phyloP scores from a whole-genome alignment of 2,113 vertebrate genomes.

The Chunga burmeisteri region DNA sequence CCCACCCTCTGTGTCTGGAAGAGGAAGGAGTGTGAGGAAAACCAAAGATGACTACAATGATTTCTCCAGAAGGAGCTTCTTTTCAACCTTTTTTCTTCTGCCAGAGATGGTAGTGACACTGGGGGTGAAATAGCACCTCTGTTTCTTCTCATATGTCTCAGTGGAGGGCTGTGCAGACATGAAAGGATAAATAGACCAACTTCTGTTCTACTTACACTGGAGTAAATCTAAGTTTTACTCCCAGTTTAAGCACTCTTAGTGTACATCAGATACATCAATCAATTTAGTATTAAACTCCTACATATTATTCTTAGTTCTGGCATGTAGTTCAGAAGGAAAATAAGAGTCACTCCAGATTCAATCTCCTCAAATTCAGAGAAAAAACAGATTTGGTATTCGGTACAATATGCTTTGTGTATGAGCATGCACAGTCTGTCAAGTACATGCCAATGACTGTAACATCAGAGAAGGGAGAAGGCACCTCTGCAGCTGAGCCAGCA shows the following conservation, averaged over 20 bases:
- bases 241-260: not conserved
- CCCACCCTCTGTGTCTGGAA: not conserved
- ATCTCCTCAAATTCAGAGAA: not conserved
- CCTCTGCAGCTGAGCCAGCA: not conserved
- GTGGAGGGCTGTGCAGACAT: not conserved
- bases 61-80: not conserved
- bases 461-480: not conserved
- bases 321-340: not conserved
- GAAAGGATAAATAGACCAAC: not conserved
- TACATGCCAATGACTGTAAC: not conserved
- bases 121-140: not conserved
- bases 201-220: not conserved
- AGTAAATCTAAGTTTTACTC: not conserved
- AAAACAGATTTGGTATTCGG: not conserved
- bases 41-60: not conserved
- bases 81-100: not conserved
- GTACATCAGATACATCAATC: not conserved
- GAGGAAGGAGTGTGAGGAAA: not conserved
- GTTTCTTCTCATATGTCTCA: not conserved
- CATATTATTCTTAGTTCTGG: not conserved
- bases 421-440: not conserved
- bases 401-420: not conserved
- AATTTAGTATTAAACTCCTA: not conserved
- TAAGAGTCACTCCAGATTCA: not conserved
- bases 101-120: not conserved